phyloP scores from a whole-genome alignment of 2,888 invertebrate species.

The Mythimna pallens region DNA sequence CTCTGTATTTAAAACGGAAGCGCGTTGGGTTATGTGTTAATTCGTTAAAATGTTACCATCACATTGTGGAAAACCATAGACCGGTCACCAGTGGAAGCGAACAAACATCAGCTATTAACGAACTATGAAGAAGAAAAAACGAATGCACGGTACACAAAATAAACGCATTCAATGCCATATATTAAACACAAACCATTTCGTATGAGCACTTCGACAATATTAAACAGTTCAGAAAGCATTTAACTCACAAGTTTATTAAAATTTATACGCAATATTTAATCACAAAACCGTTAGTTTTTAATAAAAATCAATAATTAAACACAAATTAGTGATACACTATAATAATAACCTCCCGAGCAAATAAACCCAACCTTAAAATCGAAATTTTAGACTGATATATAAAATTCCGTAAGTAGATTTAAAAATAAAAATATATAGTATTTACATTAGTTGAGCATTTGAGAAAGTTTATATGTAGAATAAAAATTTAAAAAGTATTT shows the following conservation, averaged over 20 bases:
- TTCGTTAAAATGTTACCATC: constrained; percentile 56
- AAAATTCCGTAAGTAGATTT: constrained; percentile 83
- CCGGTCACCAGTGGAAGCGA: constrained; percentile 65
- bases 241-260: constrained; percentile 79
- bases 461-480: constrained; percentile 87
- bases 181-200: constrained; percentile 75
- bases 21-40: constrained; percentile 54
- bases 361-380: constrained; percentile 87
- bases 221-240: constrained; percentile 60
- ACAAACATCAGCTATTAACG: constrained; percentile 67
- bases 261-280: constrained; percentile 84
- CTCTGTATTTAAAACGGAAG: constrained; percentile 29
- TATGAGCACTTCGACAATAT: constrained; percentile 83
- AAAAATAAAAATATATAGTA: constrained; percentile 83
- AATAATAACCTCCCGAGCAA: constrained; percentile 82
- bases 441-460: constrained; percentile 91
- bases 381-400: constrained; percentile 90
- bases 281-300: constrained; percentile 79
- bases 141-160: constrained; percentile 72
- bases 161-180: constrained; percentile 70
- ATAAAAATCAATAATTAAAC: constrained; percentile 75
- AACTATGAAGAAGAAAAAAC: constrained; percentile 90
- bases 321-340: constrained; percentile 77
- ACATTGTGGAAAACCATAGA: constrained; percentile 57
- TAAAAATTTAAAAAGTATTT: constrained; percentile 68